Evolutionary conservation across 2,113 vertebrate species (phyloP).

Genomic region (Nibea albiflora): DNA sequence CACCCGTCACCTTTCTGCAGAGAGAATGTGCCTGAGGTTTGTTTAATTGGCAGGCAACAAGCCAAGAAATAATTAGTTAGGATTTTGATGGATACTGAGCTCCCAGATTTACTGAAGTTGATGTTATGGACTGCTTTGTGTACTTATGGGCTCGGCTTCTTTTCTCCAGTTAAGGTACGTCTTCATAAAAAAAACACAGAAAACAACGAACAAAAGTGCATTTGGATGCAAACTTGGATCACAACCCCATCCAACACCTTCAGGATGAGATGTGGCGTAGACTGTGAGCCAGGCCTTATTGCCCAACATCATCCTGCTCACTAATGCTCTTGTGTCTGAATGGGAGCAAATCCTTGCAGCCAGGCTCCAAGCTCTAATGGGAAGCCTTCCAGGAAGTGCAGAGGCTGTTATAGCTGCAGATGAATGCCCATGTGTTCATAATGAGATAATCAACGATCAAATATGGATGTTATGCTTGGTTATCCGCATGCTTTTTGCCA

Average conservation of each 20-base stretch:
- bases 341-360: conserved; percentile 18
- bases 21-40: not conserved
- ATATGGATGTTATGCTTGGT: not conserved
- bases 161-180: not conserved
- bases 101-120: not conserved
- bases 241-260: not conserved
- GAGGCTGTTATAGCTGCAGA: not conserved
- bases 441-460: conserved; percentile 14
- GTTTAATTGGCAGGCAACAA: not conserved
- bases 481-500: not conserved
- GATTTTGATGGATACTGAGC: not conserved
- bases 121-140: not conserved
- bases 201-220: not conserved
- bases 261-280: not conserved
- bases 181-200: not conserved
- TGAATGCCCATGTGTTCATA: not conserved
- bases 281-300: not conserved
- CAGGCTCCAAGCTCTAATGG: not conserved
- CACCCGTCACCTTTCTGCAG: not conserved
- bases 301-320: not conserved
- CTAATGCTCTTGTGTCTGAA: not conserved
- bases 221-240: too few relatives aligned
- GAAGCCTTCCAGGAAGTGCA: not conserved
- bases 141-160: not conserved
- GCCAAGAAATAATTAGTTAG: not conserved